Base-by-base conservation (phyloP, 1,140 invertebrate species). In the Hyles euphorbiae region DNA sequence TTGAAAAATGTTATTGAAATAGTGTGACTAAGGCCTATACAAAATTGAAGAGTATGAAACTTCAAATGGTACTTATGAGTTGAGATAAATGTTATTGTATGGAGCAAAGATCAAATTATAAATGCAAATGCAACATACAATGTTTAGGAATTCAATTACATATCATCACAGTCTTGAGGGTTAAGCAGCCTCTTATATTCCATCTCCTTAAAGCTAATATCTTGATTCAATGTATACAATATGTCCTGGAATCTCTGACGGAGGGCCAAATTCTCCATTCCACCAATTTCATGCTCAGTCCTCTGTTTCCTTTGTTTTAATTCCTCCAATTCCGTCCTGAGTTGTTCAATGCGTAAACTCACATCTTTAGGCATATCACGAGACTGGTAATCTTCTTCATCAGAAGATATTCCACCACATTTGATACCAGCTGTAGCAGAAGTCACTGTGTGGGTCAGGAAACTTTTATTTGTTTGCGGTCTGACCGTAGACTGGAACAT, bases 221-320 rank as follows among this genome's bases (percentile, higher is more conserved):
- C 94, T 53, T 93, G 91, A 54, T 94, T 89, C 3, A 97, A 87
- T 74, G 93, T 93, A 66, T 96, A 94, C 1, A 97, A 84, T 52
- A 94, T 94, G 60, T 94, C 93, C 78, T 96, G 95, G 77, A 97
- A 95, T 44, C 96, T 86, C 80, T 96, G 94, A 48, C 94, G 91
- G 1, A 98, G 78, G 33, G 95, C 94, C 57, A 94, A 81, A 82
- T 98, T 98, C 78, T 97, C 96, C 76, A 97, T 96, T 44, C 93
- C 94, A 7, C 93, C 92, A 68, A 97, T 94, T 82, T 97, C 95
- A 51, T 92, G 89, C 74, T 97, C 95, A 72, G 97, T 96, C 67
- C 94, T 93, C 47, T 93, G 90, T 61, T 94, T 89, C 49, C 94
- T 91, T 49, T 92, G 90, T 68, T 93, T 93, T 9, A 97, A 81